These are phyloP conservation scores for Tachysurus vachellii DNA, from an alignment of 2,113 vertebrate genomes.

Conservation along the genomic window DNA sequence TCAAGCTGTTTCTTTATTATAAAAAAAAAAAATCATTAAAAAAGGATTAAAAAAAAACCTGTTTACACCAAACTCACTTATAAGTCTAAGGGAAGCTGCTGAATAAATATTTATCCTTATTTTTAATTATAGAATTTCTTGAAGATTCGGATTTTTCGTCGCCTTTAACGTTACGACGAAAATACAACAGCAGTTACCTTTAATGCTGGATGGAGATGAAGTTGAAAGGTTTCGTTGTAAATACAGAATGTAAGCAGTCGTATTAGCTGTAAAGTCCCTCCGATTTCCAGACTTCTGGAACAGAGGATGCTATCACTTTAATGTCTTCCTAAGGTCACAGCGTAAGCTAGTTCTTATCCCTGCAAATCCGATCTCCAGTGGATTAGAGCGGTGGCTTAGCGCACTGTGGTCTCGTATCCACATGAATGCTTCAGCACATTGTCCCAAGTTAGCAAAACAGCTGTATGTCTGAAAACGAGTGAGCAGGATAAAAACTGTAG, in stretches of 20 bases:
- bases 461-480: neutral
- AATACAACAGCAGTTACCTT: too few relatives aligned
- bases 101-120: too few relatives aligned
- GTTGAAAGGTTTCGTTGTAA: neutral
- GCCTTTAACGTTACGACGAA: too few relatives aligned
- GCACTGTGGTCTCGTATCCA: neutral
- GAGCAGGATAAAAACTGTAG: neutral
- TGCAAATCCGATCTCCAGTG: neutral
- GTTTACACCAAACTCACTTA: too few relatives aligned
- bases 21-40: too few relatives aligned
- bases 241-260: neutral
- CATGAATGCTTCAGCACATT: neutral
- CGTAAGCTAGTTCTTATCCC: slow-evolving; percentile 2
- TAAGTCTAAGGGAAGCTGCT: too few relatives aligned
- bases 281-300: neutral
- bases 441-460: neutral
- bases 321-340: neutral
- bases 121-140: too few relatives aligned
- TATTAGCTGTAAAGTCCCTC: neutral
- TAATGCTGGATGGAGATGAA: too few relatives aligned
- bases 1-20: too few relatives aligned
- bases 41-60: too few relatives aligned
- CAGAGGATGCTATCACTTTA: neutral
- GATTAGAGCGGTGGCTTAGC: slow-evolving; percentile 5
- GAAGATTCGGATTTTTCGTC: too few relatives aligned